phyloP scores from a whole-genome alignment of 2,113 vertebrate species.

The Uropsilus gracilis region DNA sequence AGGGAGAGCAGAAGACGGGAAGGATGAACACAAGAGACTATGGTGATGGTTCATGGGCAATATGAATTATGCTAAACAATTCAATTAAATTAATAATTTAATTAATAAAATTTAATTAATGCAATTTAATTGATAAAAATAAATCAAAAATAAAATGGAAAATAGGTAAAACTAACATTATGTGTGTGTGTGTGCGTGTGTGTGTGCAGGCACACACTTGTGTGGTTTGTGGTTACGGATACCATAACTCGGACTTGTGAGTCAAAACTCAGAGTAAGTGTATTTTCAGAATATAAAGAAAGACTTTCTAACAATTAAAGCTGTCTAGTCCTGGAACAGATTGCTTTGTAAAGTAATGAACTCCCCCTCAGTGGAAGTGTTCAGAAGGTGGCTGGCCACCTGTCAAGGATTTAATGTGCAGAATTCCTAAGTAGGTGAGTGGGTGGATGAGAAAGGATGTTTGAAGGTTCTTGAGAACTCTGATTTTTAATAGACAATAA shows the following conservation, averaged over 20 bases:
- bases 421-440: constrained; percentile 22
- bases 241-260: background rate
- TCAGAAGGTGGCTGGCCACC: constrained; percentile 32
- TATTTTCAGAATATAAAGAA: constrained; percentile 27
- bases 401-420: background rate
- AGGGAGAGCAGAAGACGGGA: no score
- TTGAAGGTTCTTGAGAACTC: background rate
- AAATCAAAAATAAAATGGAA: background rate
- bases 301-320: constrained; percentile 50
- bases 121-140: background rate
- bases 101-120: no score
- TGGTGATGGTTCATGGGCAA: no score
- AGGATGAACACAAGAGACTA: no score
- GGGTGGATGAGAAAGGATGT: constrained; percentile 12
- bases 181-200: background rate
- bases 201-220: no score
- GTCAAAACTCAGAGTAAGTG: background rate
- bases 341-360: constrained; percentile 49
- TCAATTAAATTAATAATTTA: no score
- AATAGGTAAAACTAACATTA: background rate
- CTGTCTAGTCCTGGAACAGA: background rate
- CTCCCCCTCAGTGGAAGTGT: background rate
- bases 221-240: background rate
- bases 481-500: constrained; percentile 38
- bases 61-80: no score